phyloP scores from a whole-genome alignment of 2,888 invertebrate species.

The Strigamia crassipes region DNA sequence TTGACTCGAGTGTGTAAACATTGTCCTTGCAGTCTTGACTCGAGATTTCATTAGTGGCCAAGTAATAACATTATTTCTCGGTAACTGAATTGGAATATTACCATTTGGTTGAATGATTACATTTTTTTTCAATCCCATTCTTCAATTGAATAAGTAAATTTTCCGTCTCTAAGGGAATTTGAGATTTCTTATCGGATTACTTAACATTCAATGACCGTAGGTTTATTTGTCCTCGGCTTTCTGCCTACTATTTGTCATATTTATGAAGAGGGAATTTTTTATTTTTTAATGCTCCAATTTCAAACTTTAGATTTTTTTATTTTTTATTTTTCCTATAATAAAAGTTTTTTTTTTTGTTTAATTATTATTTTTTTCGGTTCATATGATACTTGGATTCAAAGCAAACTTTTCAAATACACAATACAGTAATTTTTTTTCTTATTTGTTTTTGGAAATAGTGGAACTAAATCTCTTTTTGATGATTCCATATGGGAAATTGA shows the following conservation, averaged over 20 bases:
- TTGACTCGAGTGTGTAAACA: slow-evolving; percentile 16
- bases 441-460: background rate
- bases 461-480: background rate
- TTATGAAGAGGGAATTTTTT: background rate
- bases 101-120: background rate
- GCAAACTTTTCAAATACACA: background rate
- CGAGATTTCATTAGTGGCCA: background rate
- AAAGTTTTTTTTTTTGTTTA: too few relatives aligned
- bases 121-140: background rate
- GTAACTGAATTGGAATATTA: background rate
- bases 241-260: too few relatives aligned
- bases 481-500: background rate
- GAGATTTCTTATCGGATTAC: background rate
- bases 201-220: background rate
- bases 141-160: slow-evolving; percentile 7
- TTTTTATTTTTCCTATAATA: too few relatives aligned
- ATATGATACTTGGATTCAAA: background rate
- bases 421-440: background rate
- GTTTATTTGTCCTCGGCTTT: background rate
- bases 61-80: background rate
- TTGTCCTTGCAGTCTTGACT: background rate
- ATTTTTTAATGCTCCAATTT: background rate
- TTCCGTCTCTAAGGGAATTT: background rate
- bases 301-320: background rate
- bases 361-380: too few relatives aligned